A percentile compares a stretch with the other conserved stretches of the same genome.
Conservation (phyloP, 2,888 invertebrate species). For the Acrocyrtus sp. region DNA sequence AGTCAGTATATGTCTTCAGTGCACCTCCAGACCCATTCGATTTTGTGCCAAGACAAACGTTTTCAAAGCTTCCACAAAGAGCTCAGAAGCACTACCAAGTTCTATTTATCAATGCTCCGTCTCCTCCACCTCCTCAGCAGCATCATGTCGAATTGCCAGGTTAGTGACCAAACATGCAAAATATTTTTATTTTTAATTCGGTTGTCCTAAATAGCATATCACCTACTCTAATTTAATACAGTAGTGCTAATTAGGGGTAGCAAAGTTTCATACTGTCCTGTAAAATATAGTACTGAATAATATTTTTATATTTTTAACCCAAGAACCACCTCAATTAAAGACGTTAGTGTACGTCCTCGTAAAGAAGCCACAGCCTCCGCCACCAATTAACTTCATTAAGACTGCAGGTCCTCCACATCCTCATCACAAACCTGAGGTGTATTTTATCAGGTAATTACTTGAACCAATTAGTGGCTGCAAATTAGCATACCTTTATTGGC, state of each 20-base stretch:
- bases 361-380: slow-evolving; percentile 54
- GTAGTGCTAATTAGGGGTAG: no score
- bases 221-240: no score
- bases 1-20: slow-evolving; percentile 45
- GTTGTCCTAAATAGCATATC: no score
- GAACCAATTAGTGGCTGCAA: no score
- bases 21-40: slow-evolving; percentile 50
- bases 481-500: no score
- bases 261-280: no score
- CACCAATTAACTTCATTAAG: slow-evolving; percentile 76
- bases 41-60: slow-evolving; percentile 29
- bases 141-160: slow-evolving; percentile 50
- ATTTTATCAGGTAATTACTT: no score
- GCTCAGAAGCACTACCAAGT: slow-evolving; percentile 74
- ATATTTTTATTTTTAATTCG: no score
- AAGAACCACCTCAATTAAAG: slow-evolving; percentile 53
- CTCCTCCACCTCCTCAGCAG: slow-evolving; percentile 55
- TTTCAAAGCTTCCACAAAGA: slow-evolving; percentile 69
- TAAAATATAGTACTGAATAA: no score
- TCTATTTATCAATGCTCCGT: slow-evolving; percentile 80
- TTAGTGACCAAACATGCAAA: no score
- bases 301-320: no score
- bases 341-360: slow-evolving; percentile 59
- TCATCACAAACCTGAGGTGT: slow-evolving; percentile 71
- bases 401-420: slow-evolving; percentile 82